Evolutionary conservation across 2,113 vertebrate species (phyloP).

Genomic region (Takifugu bimaculatus): DNA sequence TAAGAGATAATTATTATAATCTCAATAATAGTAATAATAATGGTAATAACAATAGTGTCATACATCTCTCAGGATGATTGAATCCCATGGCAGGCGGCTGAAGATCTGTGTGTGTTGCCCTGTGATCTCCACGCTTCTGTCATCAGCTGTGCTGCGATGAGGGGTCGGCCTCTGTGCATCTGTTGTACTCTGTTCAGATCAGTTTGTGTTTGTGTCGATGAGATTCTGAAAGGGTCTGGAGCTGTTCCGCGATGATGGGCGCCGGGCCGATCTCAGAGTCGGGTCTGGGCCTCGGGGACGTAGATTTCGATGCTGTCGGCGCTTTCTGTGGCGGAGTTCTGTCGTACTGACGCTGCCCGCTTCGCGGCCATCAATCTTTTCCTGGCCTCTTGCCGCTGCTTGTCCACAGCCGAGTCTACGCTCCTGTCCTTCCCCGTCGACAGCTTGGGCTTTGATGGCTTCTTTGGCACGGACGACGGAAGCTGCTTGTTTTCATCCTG

Average conservation of each 20-base stretch:
- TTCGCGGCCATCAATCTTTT: conserved; percentile 96
- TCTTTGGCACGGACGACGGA: conserved; percentile 95
- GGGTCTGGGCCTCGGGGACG: conserved; percentile 92
- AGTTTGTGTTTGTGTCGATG: conserved; percentile 44
- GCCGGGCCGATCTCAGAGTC: conserved; percentile 70
- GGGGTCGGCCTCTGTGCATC: conserved; percentile 45
- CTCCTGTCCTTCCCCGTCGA: conserved; percentile 85
- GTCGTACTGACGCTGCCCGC: conserved; percentile 89
- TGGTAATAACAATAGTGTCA: conserved; percentile 69
- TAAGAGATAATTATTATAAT: conserved; percentile 67
- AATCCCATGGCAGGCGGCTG: conserved; percentile 55
- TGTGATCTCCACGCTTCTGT: conserved; percentile 30
- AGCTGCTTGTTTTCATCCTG: conserved; percentile 94
- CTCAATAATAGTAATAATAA: conserved; percentile 69
- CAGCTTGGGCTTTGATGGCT: conserved; percentile 86
- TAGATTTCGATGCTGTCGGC: conserved; percentile 99
- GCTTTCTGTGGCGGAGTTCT: conserved; percentile 97
- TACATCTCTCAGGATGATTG: conserved; percentile 63
- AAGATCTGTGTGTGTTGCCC: conserved; percentile 30
- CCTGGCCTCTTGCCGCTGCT: conserved; percentile 95
- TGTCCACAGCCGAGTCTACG: conserved; percentile 84
- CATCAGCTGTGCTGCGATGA: conserved; percentile 35
- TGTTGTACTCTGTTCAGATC: conserved; percentile 37
- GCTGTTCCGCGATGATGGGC: conserved; percentile 14
- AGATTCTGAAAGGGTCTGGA: conserved; percentile 34